phyloP scores from a whole-genome alignment of 1,140 invertebrate species.

The Drosophila teissieri region DNA sequence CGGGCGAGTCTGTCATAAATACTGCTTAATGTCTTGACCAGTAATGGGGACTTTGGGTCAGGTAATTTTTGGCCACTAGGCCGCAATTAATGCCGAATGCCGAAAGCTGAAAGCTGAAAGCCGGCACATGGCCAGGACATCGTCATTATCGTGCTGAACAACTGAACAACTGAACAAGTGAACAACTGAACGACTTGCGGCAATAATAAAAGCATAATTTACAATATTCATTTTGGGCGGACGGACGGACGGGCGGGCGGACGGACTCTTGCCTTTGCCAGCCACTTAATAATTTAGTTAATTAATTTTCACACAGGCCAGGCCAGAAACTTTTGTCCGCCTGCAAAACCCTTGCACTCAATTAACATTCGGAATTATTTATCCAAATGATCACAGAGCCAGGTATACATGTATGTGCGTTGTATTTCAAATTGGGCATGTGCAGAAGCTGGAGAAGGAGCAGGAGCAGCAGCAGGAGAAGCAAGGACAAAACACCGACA shows the following conservation, averaged over 20 bases:
- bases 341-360: conserved; percentile 73
- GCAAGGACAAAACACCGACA: conserved; percentile 25
- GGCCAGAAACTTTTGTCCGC: conserved; percentile 56
- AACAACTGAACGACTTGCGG: conserved; percentile 72
- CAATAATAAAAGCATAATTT: conserved; percentile 81
- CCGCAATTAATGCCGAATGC: conserved; percentile 72
- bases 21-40: conserved; percentile 66
- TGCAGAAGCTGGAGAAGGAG: conserved; percentile 13
- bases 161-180: conserved; percentile 54
- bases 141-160: conserved; percentile 70
- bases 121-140: conserved; percentile 70
- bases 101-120: conserved; percentile 35
- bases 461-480: neutral
- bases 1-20: conserved; percentile 65
- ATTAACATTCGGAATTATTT: conserved; percentile 81
- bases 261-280: conserved; percentile 2
- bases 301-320: conserved; percentile 70
- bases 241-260: too few species aligned
- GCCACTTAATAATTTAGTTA: conserved; percentile 79
- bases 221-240: conserved; percentile 57
- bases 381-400: conserved; percentile 65
- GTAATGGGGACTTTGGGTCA: conserved; percentile 23
- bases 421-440: conserved; percentile 51
- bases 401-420: conserved; percentile 16
- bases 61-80: conserved; percentile 73